Conservation (phyloP, 2,888 invertebrate genomes). For the Lochmaea capreae region DNA sequence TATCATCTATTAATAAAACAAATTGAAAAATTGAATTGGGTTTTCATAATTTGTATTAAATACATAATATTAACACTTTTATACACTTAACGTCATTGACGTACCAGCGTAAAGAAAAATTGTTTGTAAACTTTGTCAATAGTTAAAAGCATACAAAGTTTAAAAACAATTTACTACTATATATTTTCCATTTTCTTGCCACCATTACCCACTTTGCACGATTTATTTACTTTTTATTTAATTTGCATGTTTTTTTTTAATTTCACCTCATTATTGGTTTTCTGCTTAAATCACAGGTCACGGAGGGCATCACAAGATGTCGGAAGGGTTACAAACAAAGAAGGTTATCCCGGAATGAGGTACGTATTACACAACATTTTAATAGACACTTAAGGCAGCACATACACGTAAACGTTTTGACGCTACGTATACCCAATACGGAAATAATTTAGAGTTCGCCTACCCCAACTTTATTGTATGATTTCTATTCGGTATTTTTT, state of each 20-base stretch:
- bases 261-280: conserved; percentile 55
- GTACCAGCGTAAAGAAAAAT: background rate
- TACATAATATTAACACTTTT: too few relatives aligned
- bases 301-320: conserved; percentile 88
- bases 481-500: too few relatives aligned
- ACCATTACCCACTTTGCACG: conserved; percentile 32
- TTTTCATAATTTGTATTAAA: background rate
- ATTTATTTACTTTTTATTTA: conserved; percentile 20
- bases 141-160: background rate
- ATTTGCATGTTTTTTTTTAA: conserved; percentile 51
- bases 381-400: too few relatives aligned
- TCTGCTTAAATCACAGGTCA: conserved; percentile 76
- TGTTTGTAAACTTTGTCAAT: background rate
- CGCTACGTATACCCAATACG: too few relatives aligned
- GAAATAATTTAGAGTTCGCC: too few relatives aligned
- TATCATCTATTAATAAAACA: too few relatives aligned
- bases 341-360: conserved; percentile 59
- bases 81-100: too few relatives aligned
- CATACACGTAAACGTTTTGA: too few relatives aligned
- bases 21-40: background rate
- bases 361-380: conserved; percentile 51
- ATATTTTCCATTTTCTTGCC: conserved; percentile 42
- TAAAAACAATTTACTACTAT: background rate
- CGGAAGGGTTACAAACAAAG: conserved; percentile 67
- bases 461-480: too few relatives aligned